phyloP scores from a whole-genome alignment of 1,140 invertebrate genomes.

The Procambarus virginalis region DNA sequence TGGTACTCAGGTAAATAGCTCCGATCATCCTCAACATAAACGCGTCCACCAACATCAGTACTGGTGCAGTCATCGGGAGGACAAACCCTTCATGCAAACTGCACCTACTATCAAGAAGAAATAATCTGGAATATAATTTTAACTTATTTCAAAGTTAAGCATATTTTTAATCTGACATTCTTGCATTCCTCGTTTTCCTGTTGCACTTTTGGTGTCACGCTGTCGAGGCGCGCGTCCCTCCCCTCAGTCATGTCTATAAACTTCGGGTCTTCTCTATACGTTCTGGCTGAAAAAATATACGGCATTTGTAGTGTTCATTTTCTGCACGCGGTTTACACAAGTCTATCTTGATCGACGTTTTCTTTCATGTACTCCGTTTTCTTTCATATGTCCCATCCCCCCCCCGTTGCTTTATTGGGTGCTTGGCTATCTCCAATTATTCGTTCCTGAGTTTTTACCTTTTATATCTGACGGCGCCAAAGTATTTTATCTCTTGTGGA shows the following conservation, averaged over 20 bases:
- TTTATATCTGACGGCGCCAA: background rate
- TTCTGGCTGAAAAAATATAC: background rate
- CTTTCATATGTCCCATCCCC: background rate
- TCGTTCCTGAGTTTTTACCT: background rate
- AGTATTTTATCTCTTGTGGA: background rate
- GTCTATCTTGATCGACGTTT: slow-evolving; percentile 3
- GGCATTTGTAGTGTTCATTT: slow-evolving; percentile 1
- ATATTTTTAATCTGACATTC: too few relatives aligned
- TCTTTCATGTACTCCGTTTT: slow-evolving; percentile 4
- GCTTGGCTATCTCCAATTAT: slow-evolving; percentile 6
- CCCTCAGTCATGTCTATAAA: background rate
- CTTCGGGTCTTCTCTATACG: background rate
- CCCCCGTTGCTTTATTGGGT: background rate
- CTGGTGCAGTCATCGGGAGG: too few relatives aligned
- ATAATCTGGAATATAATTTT: too few relatives aligned
- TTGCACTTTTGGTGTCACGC: too few relatives aligned
- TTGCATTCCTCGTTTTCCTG: too few relatives aligned
- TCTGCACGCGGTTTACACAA: slow-evolving; percentile 1
- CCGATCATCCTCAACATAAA: too few relatives aligned
- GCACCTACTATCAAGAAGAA: too few relatives aligned
- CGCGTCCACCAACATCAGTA: too few relatives aligned
- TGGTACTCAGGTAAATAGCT: too few relatives aligned
- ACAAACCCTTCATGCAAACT: too few relatives aligned
- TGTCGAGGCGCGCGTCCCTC: too few relatives aligned
- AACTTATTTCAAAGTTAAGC: too few relatives aligned